Conservation (phyloP, 2,888 invertebrate species). For the Chloromyia formosa region DNA sequence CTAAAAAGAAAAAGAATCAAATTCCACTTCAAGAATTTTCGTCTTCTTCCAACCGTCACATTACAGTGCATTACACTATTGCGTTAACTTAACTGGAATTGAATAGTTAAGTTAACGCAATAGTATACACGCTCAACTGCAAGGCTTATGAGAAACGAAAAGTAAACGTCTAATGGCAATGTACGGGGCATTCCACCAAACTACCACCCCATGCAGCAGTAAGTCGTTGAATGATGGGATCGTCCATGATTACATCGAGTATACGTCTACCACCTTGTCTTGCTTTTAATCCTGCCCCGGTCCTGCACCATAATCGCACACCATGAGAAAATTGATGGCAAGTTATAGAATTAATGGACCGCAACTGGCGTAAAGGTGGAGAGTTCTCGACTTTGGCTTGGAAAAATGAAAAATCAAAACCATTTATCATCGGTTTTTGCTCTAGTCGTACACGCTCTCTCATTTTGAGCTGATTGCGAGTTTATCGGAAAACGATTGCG, state of each 20-base stretch:
- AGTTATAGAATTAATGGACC: slow-evolving; percentile 39
- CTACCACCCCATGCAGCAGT: no score
- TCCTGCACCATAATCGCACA: neutral
- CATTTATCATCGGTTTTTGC: slow-evolving; percentile 35
- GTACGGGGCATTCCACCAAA: no score
- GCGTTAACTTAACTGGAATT: no score
- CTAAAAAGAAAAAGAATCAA: no score
- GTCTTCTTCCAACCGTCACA: no score
- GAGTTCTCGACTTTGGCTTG: slow-evolving; percentile 27
- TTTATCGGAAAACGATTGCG: slow-evolving; percentile 36
- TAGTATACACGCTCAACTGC: no score
- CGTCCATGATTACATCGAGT: slow-evolving; percentile 24
- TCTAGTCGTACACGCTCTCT: neutral
- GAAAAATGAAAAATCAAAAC: slow-evolving; percentile 35
- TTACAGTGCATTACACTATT: no score
- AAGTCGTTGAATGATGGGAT: slow-evolving; percentile 1
- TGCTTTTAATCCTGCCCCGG: no score
- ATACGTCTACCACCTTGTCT: neutral
- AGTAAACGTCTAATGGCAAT: slow-evolving; percentile 17
- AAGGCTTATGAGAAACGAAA: slow-evolving; percentile 2
- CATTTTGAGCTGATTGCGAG: slow-evolving; percentile 21
- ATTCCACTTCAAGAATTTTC: no score
- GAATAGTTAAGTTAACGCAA: no score
- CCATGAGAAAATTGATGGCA: slow-evolving; percentile 32
- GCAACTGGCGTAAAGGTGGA: slow-evolving; percentile 32